A percentile compares a stretch with the other conserved stretches of the same genome.
These are phyloP conservation scores for Cisticola juncidis DNA, from an alignment of 2,113 vertebrate genomes.

Conservation along the genomic window DNA sequence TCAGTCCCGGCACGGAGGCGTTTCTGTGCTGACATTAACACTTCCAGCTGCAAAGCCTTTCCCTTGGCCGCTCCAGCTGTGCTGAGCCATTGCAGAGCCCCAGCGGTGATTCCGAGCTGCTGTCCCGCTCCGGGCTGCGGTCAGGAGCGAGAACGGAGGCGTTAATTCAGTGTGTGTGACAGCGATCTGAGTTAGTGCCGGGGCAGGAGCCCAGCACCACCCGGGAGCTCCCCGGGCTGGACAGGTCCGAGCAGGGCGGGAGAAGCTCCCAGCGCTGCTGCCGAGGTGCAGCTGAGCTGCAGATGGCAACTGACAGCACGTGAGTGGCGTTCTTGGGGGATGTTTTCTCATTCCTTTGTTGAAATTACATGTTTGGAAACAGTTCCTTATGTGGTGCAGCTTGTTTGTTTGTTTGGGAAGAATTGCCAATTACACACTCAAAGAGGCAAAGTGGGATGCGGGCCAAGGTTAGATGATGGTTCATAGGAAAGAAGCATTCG, in stretches of 20 bases:
- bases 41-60: neutral
- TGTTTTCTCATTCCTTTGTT: neutral
- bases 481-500: neutral
- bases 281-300: neutral
- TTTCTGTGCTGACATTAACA: neutral
- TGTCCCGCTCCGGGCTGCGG: neutral
- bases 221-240: neutral
- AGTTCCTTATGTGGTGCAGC: neutral
- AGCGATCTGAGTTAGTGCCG: neutral
- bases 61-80: neutral
- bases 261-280: neutral
- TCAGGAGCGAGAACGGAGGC: neutral
- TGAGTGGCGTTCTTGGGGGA: neutral
- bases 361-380: neutral
- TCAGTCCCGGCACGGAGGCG: fast-evolving
- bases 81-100: fast-evolving
- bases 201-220: fast-evolving
- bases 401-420: conserved; percentile 40
- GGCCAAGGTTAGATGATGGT: neutral
- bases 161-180: too few species aligned
- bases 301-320: neutral
- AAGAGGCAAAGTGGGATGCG: neutral
- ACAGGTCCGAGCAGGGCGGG: neutral
- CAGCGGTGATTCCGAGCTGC: neutral
- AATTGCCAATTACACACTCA: neutral